A percentile compares a stretch with the other conserved stretches of the same genome.
These are phyloP conservation scores for Phainopepla nitens DNA, from an alignment of 2,113 vertebrate species.

Conservation along the genomic window DNA sequence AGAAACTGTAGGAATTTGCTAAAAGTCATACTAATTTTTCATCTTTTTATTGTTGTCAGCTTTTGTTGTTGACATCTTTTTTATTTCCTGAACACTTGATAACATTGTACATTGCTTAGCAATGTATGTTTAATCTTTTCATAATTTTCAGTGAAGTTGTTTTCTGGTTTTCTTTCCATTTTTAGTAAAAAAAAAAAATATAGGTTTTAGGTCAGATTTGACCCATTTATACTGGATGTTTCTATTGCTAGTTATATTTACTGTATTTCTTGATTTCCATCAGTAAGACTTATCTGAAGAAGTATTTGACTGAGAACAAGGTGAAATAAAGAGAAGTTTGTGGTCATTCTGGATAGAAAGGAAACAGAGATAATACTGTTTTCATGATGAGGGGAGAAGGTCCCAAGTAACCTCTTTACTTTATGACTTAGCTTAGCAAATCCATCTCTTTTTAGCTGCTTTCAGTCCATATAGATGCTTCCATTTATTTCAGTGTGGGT, in stretches of 20 bases:
- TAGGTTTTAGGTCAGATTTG: background rate
- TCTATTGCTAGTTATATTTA: background rate
- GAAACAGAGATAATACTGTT: background rate
- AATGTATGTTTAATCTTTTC: background rate
- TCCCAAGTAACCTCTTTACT: background rate
- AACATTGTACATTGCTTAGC: background rate
- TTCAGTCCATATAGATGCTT: background rate
- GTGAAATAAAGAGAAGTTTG: background rate
- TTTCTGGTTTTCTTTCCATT: background rate
- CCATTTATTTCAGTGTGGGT: background rate
- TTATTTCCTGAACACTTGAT: background rate
- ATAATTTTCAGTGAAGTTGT: background rate
- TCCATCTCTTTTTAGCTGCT: background rate
- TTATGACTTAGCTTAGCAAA: background rate
- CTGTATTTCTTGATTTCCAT: background rate
- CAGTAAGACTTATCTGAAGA: background rate
- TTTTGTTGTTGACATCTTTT: background rate
- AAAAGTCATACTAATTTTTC: background rate
- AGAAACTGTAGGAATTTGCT: background rate
- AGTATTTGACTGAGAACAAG: background rate
- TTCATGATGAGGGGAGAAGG: background rate
- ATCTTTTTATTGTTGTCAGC: background rate
- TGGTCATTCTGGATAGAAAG: background rate
- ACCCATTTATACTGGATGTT: background rate
- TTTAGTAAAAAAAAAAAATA: background rate